Conservation (phyloP, 1,140 invertebrate genomes). For the Drosophila mauritiana region DNA sequence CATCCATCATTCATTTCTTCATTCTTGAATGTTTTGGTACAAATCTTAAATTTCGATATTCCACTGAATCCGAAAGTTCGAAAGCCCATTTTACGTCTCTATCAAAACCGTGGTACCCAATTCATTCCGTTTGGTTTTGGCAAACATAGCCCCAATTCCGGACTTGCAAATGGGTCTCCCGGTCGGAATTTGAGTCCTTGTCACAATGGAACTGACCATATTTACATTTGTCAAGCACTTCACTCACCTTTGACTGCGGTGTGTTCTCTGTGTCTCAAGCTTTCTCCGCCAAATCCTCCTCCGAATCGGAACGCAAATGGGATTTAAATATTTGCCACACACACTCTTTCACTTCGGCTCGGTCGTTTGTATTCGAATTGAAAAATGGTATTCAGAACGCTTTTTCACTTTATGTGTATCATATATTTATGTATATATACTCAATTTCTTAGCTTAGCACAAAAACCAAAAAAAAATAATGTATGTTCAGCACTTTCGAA, state of each 20-base stretch:
- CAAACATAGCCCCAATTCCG: not conserved
- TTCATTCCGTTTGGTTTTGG: not conserved
- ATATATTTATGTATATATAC: not conserved
- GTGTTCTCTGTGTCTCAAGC: constrained; percentile 26
- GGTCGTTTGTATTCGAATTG: constrained; percentile 1
- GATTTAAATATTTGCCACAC: constrained; percentile 27
- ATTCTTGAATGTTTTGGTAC: no score
- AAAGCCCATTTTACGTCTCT: not conserved
- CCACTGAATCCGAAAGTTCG: not conserved
- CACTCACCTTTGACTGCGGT: constrained; percentile 57
- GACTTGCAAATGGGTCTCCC: not conserved
- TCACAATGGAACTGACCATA: constrained; percentile 16
- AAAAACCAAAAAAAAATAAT: constrained; percentile 34
- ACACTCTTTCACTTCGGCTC: constrained; percentile 21
- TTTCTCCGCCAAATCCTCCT: constrained; percentile 37
- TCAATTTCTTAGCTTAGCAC: constrained; percentile 33
- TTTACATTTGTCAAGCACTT: constrained; percentile 50
- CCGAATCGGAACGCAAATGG: constrained; percentile 22
- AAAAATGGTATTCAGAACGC: constrained; percentile 16
- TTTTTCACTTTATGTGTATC: not conserved
- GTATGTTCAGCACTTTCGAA: constrained; percentile 22
- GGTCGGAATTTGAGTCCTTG: not conserved
- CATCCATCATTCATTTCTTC: no score
- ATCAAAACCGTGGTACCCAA: no score
- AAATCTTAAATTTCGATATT: not conserved